Percentiles rank a stretch among this genome's conserved stretches.
These are phyloP conservation scores for Antheraea pernyi DNA, from an alignment of 1,140 invertebrate genomes.

Conservation along the genomic window DNA sequence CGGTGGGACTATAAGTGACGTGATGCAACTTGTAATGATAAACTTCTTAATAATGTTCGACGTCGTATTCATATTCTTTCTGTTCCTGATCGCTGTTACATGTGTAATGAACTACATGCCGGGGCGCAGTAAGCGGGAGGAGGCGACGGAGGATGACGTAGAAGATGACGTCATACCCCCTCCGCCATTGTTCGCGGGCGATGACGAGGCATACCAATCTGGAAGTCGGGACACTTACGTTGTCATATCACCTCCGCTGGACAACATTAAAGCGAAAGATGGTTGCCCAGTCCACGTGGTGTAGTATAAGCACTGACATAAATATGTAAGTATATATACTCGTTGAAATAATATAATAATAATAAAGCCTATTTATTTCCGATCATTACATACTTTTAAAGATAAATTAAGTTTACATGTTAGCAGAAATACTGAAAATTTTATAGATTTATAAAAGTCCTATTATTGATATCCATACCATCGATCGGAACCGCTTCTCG, in stretches of 20 bases:
- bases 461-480: no score
- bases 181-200: conserved; percentile 66
- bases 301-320: conserved; percentile 64
- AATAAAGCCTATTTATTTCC: no score
- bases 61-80: conserved; percentile 90
- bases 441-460: no score
- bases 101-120: conserved; percentile 90
- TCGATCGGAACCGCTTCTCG: no score
- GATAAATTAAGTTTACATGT: no score
- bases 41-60: conserved; percentile 93
- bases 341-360: no score
- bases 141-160: conserved; percentile 60
- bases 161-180: conserved; percentile 75
- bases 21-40: conserved; percentile 90
- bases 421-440: no score
- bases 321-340: conserved; percentile 42
- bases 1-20: conserved; percentile 40
- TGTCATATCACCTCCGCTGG: conserved; percentile 66
- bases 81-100: conserved; percentile 89
- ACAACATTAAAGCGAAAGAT: conserved; percentile 58
- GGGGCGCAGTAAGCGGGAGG: conserved; percentile 51
- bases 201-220: conserved; percentile 45
- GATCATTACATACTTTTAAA: no score
- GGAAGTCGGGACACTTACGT: conserved; percentile 69
- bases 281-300: conserved; percentile 76